phyloP scores from a whole-genome alignment of 2,888 invertebrate genomes.

The Acanthosepion pharaonis region DNA sequence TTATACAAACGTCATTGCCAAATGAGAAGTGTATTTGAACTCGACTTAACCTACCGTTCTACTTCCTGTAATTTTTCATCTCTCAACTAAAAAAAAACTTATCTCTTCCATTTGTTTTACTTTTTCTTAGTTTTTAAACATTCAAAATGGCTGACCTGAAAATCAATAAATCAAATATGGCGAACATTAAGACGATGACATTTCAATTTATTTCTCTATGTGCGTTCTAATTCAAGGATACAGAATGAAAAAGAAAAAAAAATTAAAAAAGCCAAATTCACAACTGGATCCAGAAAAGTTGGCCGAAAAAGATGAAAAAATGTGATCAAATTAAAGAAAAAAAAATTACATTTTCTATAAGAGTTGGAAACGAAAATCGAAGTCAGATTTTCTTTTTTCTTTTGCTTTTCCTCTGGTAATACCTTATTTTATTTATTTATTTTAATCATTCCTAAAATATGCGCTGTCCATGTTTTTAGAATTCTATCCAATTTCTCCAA shows the following conservation, averaged over 20 bases:
- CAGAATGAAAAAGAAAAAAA: neutral
- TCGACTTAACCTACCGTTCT: neutral
- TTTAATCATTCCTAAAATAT: too few species aligned
- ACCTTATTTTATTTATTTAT: neutral
- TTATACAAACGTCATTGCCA: neutral
- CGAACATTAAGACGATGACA: neutral
- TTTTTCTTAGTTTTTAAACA: neutral
- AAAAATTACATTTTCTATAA: neutral
- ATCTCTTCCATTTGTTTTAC: neutral
- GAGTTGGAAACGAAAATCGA: too few species aligned
- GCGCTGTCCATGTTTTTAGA: too few species aligned
- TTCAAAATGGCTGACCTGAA: neutral
- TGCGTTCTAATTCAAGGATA: neutral
- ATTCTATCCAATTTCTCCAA: too few species aligned
- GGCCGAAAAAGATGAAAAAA: neutral
- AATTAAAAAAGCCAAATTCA: neutral
- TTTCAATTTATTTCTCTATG: conserved; percentile 12
- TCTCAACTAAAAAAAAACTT: neutral
- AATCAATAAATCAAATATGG: conserved; percentile 14
- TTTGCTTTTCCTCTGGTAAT: neutral
- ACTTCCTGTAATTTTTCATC: neutral
- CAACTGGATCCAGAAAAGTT: neutral
- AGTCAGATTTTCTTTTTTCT: too few species aligned
- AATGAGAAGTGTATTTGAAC: neutral
- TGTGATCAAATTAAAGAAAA: neutral